Conservation (phyloP, 2,888 invertebrate genomes). For the Epirrhoe alternata region DNA sequence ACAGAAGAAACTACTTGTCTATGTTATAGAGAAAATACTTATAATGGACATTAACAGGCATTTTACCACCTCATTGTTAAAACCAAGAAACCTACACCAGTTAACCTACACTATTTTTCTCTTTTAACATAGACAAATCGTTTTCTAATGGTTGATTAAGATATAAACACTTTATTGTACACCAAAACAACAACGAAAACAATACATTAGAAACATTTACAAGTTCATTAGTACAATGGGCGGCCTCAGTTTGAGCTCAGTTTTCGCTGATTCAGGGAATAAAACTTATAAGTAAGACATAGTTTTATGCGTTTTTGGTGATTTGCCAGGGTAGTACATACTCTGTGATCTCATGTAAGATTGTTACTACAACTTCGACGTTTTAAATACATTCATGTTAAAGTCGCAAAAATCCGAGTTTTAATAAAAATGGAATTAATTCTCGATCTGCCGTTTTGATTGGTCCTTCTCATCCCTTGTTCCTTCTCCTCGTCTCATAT, state of each 20-base stretch:
- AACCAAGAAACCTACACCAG: no score
- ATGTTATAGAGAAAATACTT: no score
- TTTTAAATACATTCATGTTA: constrained; percentile 61
- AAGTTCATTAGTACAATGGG: no score
- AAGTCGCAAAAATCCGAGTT: constrained; percentile 60
- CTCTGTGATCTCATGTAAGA: constrained; percentile 84
- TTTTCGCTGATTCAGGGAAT: background rate
- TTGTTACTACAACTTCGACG: constrained; percentile 65
- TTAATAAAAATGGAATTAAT: constrained; percentile 46
- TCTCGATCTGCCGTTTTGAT: constrained; percentile 39
- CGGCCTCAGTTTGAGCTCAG: background rate
- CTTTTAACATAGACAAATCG: no score
- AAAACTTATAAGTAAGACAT: constrained; percentile 48
- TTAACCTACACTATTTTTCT: no score
- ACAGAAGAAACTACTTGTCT: no score
- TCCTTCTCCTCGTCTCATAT: background rate
- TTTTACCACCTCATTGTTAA: no score
- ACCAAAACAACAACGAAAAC: no score
- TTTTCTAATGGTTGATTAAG: no score
- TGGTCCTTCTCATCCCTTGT: background rate
- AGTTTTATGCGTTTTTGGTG: constrained; percentile 64
- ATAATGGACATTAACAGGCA: no score
- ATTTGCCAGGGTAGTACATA: constrained; percentile 75
- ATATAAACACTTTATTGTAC: background rate
- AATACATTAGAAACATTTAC: no score